Evolutionary conservation across 1,140 invertebrate genomes (phyloP).

Genomic region (Hydropsyche tenuis): DNA sequence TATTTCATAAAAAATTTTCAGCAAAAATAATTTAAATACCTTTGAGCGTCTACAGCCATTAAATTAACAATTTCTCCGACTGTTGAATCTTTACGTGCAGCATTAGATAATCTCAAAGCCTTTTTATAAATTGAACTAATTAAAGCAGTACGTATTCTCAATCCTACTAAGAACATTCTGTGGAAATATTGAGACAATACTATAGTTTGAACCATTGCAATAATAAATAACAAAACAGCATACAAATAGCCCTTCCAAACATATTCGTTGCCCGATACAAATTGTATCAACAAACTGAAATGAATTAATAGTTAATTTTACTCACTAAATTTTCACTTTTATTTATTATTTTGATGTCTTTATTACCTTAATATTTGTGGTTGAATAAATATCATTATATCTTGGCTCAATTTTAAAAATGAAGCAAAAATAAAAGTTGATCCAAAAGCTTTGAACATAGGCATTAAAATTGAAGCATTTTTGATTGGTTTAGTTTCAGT

Average conservation of each 20-base stretch:
- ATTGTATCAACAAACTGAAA: conserved; percentile 74
- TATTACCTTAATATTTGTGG: conserved; percentile 66
- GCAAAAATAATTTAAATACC: conserved; percentile 49
- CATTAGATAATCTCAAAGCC: conserved; percentile 78
- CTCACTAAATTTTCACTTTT: conserved; percentile 31
- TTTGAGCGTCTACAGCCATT: conserved; percentile 87
- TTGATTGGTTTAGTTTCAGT: conserved; percentile 73
- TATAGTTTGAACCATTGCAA: conserved; percentile 87
- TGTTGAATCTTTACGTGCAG: conserved; percentile 81
- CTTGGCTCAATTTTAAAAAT: conserved; percentile 81
- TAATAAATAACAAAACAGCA: conserved; percentile 76
- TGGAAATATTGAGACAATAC: conserved; percentile 91
- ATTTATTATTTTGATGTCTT: conserved; percentile 32
- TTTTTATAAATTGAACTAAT: conserved; percentile 95
- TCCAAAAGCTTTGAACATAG: conserved; percentile 81
- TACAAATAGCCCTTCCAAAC: conserved; percentile 90
- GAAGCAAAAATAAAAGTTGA: conserved; percentile 84
- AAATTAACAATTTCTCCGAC: conserved; percentile 93
- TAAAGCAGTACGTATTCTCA: conserved; percentile 89
- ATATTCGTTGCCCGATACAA: conserved; percentile 67
- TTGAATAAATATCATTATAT: conserved; percentile 86
- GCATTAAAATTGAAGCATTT: conserved; percentile 75
- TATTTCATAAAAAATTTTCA: no score
- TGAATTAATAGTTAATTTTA: conserved; percentile 31
- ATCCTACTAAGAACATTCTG: conserved; percentile 88